phyloP scores from a whole-genome alignment of 2,888 invertebrate genomes.

The Leptinotarsa juncta region DNA sequence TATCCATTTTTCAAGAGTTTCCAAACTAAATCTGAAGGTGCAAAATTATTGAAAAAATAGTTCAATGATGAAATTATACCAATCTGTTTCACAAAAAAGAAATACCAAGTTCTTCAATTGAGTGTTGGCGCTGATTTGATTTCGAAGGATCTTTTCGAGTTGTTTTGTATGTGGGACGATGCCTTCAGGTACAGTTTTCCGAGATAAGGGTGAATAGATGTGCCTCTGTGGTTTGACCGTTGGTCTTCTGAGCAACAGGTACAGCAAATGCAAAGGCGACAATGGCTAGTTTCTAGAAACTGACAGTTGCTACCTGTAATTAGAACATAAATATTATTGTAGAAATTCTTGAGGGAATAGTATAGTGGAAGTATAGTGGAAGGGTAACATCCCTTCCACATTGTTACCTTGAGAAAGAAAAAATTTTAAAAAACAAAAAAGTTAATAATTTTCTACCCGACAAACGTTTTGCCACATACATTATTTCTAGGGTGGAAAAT shows the following conservation, averaged over 20 bases:
- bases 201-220: constrained; percentile 16
- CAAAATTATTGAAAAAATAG: constrained; percentile 11
- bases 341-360: too few species aligned
- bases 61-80: neutral
- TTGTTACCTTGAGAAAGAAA: too few species aligned
- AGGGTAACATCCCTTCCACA: too few species aligned
- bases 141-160: constrained; percentile 26
- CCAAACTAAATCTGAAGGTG: neutral
- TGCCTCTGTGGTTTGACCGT: constrained; percentile 23
- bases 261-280: constrained; percentile 66
- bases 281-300: constrained; percentile 63
- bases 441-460: too few species aligned
- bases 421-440: too few species aligned
- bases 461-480: too few species aligned
- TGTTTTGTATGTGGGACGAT: constrained; percentile 49
- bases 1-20: neutral
- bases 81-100: neutral
- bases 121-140: neutral
- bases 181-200: constrained; percentile 48
- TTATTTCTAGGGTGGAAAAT: too few species aligned
- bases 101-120: neutral
- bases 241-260: constrained; percentile 56
- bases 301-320: constrained; percentile 63
- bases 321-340: constrained; percentile 5
- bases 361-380: too few species aligned